A percentile compares a stretch with the other conserved stretches of the same genome.
phyloP scores from a whole-genome alignment of 2,797 vertebrate genomes.

The Aeoliscus strigatus region DNA sequence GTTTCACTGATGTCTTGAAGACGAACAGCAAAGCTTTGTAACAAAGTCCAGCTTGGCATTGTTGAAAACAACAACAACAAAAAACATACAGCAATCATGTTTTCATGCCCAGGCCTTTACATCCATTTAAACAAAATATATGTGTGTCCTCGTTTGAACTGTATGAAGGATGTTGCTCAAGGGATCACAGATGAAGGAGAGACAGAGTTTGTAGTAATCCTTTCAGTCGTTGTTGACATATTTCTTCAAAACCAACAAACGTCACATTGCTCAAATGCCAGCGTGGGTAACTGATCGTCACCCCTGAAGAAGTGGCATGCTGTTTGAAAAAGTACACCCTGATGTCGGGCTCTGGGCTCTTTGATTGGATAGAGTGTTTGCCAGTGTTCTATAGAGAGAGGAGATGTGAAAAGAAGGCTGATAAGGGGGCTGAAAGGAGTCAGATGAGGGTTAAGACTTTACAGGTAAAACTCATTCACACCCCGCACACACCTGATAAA shows the following conservation, averaged over 20 bases:
- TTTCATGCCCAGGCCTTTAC: neutral
- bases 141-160: too few relatives aligned
- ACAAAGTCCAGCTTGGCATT: too few relatives aligned
- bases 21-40: neutral
- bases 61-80: neutral
- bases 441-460: slow-evolving; percentile 6
- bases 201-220: too few relatives aligned
- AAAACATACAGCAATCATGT: too few relatives aligned
- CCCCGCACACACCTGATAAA: slow-evolving; percentile 12
- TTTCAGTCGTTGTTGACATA: too few relatives aligned
- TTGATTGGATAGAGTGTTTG: slow-evolving; percentile 11
- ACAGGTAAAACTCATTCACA: slow-evolving; percentile 22
- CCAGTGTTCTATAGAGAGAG: neutral
- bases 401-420: slow-evolving; percentile 13
- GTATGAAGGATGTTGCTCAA: too few relatives aligned
- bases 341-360: slow-evolving; percentile 26
- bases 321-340: slow-evolving; percentile 30
- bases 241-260: too few relatives aligned
- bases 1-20: neutral
- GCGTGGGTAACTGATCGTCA: neutral
- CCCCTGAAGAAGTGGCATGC: slow-evolving; percentile 1
- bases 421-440: slow-evolving; percentile 13
- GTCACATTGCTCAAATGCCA: too few relatives aligned
- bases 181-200: too few relatives aligned
- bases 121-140: too few relatives aligned